These are phyloP conservation scores for Lophius piscatorius DNA, from an alignment of 2,113 vertebrate genomes.

Conservation along the genomic window DNA sequence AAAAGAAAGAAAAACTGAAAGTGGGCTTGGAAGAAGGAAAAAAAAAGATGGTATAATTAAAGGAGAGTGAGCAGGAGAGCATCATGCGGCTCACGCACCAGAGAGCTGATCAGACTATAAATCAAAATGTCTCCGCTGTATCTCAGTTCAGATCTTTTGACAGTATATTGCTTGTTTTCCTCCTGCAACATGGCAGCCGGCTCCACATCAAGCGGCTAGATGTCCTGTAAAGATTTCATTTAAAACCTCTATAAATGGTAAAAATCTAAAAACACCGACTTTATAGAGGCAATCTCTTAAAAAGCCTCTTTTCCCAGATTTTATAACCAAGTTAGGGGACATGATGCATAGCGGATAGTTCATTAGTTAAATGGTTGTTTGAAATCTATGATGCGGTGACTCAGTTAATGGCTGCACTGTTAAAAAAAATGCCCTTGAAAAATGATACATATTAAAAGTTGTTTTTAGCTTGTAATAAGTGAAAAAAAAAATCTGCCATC, in stretches of 20 bases:
- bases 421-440: too few species aligned
- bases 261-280: constrained; percentile 33
- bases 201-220: constrained; percentile 49
- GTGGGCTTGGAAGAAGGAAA: background rate
- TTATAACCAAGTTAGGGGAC: constrained; percentile 14
- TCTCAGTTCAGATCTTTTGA: constrained; percentile 76
- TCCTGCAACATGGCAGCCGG: constrained; percentile 61
- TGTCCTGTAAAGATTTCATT: constrained; percentile 54
- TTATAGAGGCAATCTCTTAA: constrained; percentile 16
- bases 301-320: background rate
- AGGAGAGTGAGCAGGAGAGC: constrained; percentile 24
- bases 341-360: background rate
- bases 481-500: too few species aligned
- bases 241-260: constrained; percentile 33
- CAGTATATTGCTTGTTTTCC: constrained; percentile 70
- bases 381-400: constrained; percentile 24
- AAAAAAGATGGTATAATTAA: constrained; percentile 53
- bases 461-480: too few species aligned
- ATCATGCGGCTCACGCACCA: constrained; percentile 46
- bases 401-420: too few species aligned
- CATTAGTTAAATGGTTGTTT: constrained; percentile 20
- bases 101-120: constrained; percentile 72
- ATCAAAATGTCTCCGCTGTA: constrained; percentile 72
- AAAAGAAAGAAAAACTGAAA: background rate
- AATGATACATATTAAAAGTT: too few species aligned